Evolutionary conservation across 2,888 invertebrate species (phyloP).

Genomic region (Athetis lepigone): DNA sequence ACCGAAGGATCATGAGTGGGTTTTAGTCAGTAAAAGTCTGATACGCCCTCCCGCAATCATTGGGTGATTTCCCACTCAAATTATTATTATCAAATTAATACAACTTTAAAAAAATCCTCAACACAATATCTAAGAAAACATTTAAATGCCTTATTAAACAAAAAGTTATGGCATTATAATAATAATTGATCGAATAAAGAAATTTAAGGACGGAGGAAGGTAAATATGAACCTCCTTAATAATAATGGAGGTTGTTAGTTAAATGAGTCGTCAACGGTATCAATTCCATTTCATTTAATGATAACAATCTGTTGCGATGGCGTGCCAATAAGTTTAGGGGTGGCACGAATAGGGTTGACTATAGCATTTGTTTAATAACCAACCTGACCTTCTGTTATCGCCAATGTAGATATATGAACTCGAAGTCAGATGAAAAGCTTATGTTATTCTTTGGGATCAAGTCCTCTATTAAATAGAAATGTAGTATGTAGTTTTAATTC

Average conservation of each 20-base stretch:
- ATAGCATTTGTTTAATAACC: not conserved
- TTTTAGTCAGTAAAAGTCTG: no score
- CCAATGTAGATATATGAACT: no score
- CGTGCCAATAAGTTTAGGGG: constrained; percentile 46
- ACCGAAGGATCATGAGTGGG: no score
- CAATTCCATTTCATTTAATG: constrained; percentile 51
- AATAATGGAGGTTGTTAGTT: constrained; percentile 50
- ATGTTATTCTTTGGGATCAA: no score
- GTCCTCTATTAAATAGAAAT: no score
- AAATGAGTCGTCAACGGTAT: constrained; percentile 56
- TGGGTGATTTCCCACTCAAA: no score
- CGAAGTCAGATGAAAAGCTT: no score
- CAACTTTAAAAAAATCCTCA: not conserved
- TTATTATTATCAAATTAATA: no score
- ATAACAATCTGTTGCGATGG: constrained; percentile 53
- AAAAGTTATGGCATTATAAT: constrained; percentile 12
- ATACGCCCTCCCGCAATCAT: no score
- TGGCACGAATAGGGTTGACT: not conserved
- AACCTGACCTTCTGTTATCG: no score
- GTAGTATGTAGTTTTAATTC: no score
- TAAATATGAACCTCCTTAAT: constrained; percentile 25
- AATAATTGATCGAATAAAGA: constrained; percentile 10
- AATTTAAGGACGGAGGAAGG: constrained; percentile 28
- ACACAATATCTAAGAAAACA: not conserved
- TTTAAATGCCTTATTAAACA: not conserved